Evolutionary conservation across 2,113 vertebrate genomes (phyloP).

Genomic region (Oreochromis spilurus): DNA sequence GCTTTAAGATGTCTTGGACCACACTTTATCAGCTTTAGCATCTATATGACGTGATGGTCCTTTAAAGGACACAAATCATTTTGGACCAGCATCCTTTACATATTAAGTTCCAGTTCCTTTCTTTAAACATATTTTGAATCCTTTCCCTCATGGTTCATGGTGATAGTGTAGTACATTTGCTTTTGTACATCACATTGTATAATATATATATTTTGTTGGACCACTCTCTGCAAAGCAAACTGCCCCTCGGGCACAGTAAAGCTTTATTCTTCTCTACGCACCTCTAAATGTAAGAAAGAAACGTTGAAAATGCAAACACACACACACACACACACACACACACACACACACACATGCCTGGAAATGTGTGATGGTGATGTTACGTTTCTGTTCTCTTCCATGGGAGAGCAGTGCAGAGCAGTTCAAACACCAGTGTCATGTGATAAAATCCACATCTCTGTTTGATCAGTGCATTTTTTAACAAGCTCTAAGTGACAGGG

Average conservation of each 20-base stretch:
- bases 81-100: background rate
- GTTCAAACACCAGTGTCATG: constrained; percentile 30
- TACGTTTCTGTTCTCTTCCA: background rate
- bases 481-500: constrained; percentile 10
- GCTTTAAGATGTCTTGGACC: background rate
- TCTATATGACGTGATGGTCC: background rate
- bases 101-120: background rate
- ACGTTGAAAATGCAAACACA: background rate
- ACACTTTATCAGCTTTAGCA: background rate
- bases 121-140: background rate
- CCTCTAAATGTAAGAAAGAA: background rate
- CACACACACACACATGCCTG: background rate
- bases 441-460: constrained; percentile 5
- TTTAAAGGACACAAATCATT: background rate
- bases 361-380: background rate
- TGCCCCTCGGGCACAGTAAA: background rate
- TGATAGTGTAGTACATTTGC: background rate
- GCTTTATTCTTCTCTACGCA: background rate
- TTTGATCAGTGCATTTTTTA: constrained; percentile 28
- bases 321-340: too few species aligned
- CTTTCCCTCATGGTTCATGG: background rate
- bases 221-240: background rate
- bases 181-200: background rate
- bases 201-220: background rate
- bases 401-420: background rate